These are phyloP conservation scores for Chrosomus eos DNA, from an alignment of 2,797 vertebrate genomes.

Conservation along the genomic window DNA sequence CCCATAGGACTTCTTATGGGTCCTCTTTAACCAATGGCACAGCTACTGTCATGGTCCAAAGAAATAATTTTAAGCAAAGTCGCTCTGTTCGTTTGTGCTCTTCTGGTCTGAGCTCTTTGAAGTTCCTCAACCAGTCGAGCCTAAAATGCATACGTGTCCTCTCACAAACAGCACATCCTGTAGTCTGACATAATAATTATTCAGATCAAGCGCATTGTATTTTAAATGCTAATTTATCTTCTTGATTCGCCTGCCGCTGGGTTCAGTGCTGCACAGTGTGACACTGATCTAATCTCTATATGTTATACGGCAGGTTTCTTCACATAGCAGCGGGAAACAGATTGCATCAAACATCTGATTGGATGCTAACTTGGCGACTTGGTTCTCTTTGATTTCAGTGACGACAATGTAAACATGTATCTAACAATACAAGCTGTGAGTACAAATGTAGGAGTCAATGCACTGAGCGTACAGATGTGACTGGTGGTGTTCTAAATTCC, in stretches of 20 bases:
- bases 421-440: constrained; percentile 1
- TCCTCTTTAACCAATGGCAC: not conserved
- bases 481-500: no score
- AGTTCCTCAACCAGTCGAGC: constrained; percentile 57
- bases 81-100: constrained; percentile 20
- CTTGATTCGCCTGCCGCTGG: constrained; percentile 62
- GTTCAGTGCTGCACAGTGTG: constrained; percentile 44
- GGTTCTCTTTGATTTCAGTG: constrained; percentile 29
- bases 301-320: constrained; percentile 40
- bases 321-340: constrained; percentile 40
- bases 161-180: constrained; percentile 66
- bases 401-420: constrained; percentile 29
- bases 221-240: constrained; percentile 67
- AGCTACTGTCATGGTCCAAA: not conserved
- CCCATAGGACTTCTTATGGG: not conserved
- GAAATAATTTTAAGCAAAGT: no score
- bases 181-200: constrained; percentile 61
- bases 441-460: constrained; percentile 13
- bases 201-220: constrained; percentile 62
- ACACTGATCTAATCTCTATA: constrained; percentile 40
- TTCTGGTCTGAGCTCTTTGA: constrained; percentile 43
- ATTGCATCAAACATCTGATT: constrained; percentile 50
- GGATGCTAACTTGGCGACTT: constrained; percentile 7
- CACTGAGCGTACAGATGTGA: not conserved
- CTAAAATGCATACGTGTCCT: constrained; percentile 64